Conservation (phyloP, 2,113 vertebrate genomes). For the Sebastes fasciatus region DNA sequence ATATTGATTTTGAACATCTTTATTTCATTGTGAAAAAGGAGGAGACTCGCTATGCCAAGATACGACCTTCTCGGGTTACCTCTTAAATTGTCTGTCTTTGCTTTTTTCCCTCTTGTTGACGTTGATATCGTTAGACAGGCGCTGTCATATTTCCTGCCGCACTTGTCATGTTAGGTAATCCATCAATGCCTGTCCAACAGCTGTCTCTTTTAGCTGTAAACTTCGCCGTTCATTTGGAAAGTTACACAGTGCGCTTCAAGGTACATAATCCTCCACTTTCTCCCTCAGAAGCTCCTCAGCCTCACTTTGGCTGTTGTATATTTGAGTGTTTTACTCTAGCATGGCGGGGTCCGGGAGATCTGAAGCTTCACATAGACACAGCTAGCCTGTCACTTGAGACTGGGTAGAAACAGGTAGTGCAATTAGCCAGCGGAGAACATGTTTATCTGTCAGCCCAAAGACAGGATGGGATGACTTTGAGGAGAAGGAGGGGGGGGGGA, state of each 20-base stretch:
- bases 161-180: constrained; percentile 64
- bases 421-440: constrained; percentile 75
- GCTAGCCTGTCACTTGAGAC: constrained; percentile 65
- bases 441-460: constrained; percentile 76
- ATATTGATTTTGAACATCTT: constrained; percentile 74
- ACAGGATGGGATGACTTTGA: constrained; percentile 70
- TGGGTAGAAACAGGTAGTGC: constrained; percentile 71
- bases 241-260: constrained; percentile 48
- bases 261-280: constrained; percentile 43
- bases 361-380: constrained; percentile 63
- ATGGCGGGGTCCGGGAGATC: constrained; percentile 55
- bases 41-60: background rate
- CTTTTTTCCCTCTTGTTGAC: constrained; percentile 31
- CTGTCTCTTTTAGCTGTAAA: constrained; percentile 54
- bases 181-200: constrained; percentile 50
- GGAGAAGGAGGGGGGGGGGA: constrained; percentile 9
- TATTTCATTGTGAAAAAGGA: constrained; percentile 60
- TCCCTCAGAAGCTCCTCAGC: constrained; percentile 43
- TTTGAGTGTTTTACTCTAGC: constrained; percentile 51
- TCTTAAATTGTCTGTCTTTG: constrained; percentile 21
- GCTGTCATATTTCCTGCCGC: constrained; percentile 50
- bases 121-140: constrained; percentile 53
- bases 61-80: constrained; percentile 25
- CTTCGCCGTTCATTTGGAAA: constrained; percentile 61
- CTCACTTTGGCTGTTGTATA: constrained; percentile 43